Percentiles rank a stretch among this genome's conserved stretches.
Conservation (phyloP, 2,797 vertebrate genomes). For the Pristis pectinata region DNA sequence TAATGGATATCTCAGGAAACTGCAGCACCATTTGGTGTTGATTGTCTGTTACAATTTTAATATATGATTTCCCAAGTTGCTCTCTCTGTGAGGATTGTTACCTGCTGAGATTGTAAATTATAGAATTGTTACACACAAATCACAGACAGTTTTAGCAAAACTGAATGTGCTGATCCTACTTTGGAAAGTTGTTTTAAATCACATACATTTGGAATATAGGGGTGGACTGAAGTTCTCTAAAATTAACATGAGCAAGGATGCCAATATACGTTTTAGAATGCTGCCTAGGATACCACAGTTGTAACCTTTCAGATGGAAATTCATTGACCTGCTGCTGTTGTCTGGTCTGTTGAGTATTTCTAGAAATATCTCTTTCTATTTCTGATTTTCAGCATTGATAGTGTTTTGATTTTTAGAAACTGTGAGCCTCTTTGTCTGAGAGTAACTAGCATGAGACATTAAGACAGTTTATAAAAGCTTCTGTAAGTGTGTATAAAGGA, state of each 20-base stretch:
- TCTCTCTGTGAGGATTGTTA: background rate
- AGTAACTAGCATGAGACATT: too few relatives aligned
- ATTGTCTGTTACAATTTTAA: background rate
- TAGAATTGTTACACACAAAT: too few relatives aligned
- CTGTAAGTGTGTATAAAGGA: too few relatives aligned
- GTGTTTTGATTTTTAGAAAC: too few relatives aligned
- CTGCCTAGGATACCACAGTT: background rate
- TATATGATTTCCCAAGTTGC: background rate
- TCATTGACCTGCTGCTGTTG: too few relatives aligned
- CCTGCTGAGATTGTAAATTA: background rate
- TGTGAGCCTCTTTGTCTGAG: too few relatives aligned
- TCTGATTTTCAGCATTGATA: too few relatives aligned
- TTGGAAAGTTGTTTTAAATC: background rate
- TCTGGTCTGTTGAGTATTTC: too few relatives aligned
- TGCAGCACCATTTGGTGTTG: background rate
- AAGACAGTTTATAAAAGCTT: too few relatives aligned
- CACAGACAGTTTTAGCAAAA: background rate
- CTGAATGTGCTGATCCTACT: background rate
- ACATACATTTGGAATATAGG: background rate
- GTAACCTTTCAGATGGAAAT: too few relatives aligned
- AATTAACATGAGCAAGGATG: background rate
- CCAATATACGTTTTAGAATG: background rate
- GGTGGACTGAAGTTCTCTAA: background rate
- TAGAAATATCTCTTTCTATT: too few relatives aligned
- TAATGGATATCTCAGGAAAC: background rate